These are phyloP conservation scores for Enhydra lutris DNA, from an alignment of 2,113 vertebrate species.

Conservation along the genomic window DNA sequence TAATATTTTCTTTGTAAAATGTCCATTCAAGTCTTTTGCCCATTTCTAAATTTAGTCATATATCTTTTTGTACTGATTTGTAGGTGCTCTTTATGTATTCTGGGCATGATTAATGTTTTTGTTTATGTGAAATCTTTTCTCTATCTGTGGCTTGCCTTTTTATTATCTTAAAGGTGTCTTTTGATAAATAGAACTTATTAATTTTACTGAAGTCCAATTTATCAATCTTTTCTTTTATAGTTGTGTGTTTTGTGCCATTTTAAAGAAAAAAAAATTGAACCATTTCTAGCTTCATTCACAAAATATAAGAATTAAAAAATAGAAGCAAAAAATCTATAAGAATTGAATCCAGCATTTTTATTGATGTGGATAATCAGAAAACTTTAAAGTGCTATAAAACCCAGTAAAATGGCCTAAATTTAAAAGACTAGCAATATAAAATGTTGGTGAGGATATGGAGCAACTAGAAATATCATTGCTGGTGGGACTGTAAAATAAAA, in stretches of 20 bases:
- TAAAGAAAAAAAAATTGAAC: constrained; percentile 1
- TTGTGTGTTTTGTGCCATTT: neutral
- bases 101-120: neutral
- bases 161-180: constrained; percentile 14
- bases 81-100: neutral
- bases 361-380: constrained; percentile 21
- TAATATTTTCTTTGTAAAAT: constrained; percentile 21
- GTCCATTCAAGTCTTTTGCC: neutral
- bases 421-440: neutral
- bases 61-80: constrained; percentile 2
- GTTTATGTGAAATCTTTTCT: neutral
- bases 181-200: neutral
- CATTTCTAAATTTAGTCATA: constrained; percentile 32
- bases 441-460: neutral
- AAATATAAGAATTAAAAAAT: neutral
- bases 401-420: neutral
- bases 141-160: constrained; percentile 8
- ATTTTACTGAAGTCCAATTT: constrained; percentile 4
- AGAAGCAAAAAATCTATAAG: neutral
- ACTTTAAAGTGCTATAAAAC: neutral
- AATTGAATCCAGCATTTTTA: constrained; percentile 7
- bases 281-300: neutral
- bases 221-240: neutral
- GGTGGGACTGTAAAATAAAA: neutral
- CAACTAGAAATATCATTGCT: neutral